Percentiles rank a stretch among this genome's conserved stretches.
phyloP scores from a whole-genome alignment of 2,113 vertebrate species.

The Microtus montanus region DNA sequence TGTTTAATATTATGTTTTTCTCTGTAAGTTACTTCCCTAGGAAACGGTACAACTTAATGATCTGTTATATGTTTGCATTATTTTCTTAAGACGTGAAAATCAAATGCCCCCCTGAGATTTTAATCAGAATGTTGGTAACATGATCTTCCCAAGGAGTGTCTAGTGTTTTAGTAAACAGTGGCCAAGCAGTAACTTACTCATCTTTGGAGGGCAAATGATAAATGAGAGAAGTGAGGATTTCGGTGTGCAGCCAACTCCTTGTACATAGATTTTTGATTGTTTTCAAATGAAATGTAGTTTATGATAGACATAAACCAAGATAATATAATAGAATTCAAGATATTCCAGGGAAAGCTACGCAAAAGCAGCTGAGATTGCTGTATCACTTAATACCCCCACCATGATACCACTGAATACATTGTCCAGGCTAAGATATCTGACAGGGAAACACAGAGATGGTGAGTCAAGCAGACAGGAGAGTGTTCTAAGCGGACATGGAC shows the following conservation, averaged over 20 bases:
- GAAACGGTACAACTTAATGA: not conserved
- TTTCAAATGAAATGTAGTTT: slow-evolving; percentile 24
- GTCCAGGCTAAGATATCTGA: not conserved
- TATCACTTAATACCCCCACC: slow-evolving; percentile 28
- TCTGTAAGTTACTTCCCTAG: not conserved
- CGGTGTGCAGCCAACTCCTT: not conserved
- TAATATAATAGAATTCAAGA: not conserved
- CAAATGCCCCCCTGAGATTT: slow-evolving; percentile 2
- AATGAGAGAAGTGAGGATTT: not conserved
- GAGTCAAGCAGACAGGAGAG: not conserved
- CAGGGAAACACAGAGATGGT: not conserved
- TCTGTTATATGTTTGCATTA: slow-evolving; percentile 16
- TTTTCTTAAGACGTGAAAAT: slow-evolving; percentile 17
- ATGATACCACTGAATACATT: not conserved
- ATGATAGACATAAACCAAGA: not conserved
- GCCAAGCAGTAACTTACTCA: not conserved
- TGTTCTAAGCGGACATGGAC: not conserved
- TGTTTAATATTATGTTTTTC: not conserved
- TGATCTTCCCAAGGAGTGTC: not conserved
- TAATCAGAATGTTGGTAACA: slow-evolving; percentile 1
- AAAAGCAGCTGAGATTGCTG: not conserved
- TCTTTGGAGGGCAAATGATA: not conserved
- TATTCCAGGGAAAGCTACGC: not conserved
- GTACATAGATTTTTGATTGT: not conserved
- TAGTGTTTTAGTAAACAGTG: not conserved